These are phyloP conservation scores for Dermochelys coriacea DNA, from an alignment of 2,797 vertebrate genomes.

Conservation along the genomic window DNA sequence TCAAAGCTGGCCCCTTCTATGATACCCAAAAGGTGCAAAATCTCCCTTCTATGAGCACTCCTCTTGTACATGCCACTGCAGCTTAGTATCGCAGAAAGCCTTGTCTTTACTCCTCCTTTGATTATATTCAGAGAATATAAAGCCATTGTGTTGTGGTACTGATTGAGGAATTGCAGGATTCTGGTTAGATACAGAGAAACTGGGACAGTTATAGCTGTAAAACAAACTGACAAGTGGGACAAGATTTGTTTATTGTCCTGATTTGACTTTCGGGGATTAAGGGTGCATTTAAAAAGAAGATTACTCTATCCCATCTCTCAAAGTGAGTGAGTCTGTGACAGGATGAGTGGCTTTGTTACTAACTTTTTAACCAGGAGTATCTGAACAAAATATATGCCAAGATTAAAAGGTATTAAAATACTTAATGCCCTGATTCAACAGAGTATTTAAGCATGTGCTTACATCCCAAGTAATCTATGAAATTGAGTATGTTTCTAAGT, in stretches of 20 bases:
- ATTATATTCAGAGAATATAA: not conserved
- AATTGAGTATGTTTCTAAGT: not conserved
- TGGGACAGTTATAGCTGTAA: not conserved
- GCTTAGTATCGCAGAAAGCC: not conserved
- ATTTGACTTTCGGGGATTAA: not conserved
- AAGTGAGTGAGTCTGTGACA: not conserved
- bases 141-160: not conserved
- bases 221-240: not conserved
- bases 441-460: not conserved
- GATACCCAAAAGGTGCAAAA: not conserved
- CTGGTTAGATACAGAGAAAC: not conserved
- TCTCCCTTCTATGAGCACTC: not conserved
- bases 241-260: not conserved
- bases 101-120: not conserved
- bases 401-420: not conserved
- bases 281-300: not conserved
- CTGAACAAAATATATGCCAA: not conserved
- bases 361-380: fast-evolving
- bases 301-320: not conserved
- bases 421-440: not conserved
- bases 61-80: not conserved
- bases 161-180: not conserved
- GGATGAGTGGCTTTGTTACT: not conserved
- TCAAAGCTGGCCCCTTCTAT: not conserved
- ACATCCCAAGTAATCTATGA: not conserved